A percentile compares a stretch with the other conserved stretches of the same genome.
Evolutionary conservation across 2,797 vertebrate genomes (phyloP).

Genomic region (Cyclura pinguis): DNA sequence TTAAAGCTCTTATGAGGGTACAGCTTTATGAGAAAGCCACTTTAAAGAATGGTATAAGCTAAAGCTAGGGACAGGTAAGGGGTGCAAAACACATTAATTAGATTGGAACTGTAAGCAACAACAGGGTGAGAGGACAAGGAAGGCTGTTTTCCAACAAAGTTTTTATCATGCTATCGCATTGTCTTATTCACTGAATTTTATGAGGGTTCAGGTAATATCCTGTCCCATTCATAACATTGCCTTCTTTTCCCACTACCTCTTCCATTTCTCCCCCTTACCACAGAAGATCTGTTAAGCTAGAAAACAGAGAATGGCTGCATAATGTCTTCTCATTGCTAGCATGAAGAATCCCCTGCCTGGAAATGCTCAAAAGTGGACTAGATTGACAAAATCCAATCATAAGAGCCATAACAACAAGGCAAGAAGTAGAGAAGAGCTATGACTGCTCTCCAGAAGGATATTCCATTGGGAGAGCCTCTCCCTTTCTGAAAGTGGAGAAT

Average conservation of each 20-base stretch:
- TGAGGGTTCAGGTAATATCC: not conserved
- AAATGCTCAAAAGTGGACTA: not conserved
- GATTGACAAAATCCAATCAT: not conserved
- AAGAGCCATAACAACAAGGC: not conserved
- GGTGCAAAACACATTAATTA: not conserved
- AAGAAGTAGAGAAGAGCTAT: not conserved
- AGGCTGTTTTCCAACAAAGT: not conserved
- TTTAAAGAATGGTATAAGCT: not conserved
- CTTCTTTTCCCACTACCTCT: not conserved
- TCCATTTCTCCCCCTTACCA: not conserved
- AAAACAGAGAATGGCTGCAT: not conserved
- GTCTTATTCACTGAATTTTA: not conserved
- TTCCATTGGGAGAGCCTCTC: not conserved
- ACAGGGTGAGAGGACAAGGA: no score
- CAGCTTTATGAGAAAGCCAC: not conserved
- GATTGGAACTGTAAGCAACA: not conserved
- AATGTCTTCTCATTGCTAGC: not conserved
- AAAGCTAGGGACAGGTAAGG: not conserved
- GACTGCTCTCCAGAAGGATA: no score
- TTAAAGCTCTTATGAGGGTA: not conserved
- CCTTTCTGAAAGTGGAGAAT: not conserved
- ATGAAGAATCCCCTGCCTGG: not conserved
- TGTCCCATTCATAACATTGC: not conserved
- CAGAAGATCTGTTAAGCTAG: not conserved
- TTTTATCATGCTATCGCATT: not conserved